Conservation (phyloP, 2,113 vertebrate species). For the Candoia aspera region DNA sequence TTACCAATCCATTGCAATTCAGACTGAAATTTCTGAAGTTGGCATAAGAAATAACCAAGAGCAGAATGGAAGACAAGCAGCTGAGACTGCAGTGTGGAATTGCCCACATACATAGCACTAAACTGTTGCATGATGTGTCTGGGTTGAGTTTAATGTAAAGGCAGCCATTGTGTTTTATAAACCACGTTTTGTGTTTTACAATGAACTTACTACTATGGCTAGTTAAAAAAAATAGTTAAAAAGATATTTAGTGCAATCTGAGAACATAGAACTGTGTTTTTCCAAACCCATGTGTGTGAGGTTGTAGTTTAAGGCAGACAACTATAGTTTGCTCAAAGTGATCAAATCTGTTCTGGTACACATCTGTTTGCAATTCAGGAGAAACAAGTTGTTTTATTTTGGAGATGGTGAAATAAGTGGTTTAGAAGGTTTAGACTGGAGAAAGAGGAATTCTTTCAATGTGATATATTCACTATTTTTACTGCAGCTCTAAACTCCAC, state of each 20-base stretch:
- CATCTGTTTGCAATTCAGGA: conserved; percentile 27
- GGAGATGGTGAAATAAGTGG: not conserved
- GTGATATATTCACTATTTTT: conserved; percentile 11
- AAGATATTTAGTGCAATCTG: not conserved
- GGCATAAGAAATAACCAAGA: too few species aligned
- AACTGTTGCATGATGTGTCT: not conserved
- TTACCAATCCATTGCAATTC: too few species aligned
- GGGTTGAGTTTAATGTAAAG: not conserved
- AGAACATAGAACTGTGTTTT: not conserved
- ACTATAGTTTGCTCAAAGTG: not conserved
- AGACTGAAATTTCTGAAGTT: too few species aligned
- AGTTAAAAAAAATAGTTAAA: not conserved
- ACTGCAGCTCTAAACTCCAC: not conserved
- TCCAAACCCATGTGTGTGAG: not conserved
- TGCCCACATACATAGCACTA: not conserved
- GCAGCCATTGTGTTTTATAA: not conserved
- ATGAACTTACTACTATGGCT: not conserved
- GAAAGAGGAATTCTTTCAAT: conserved; percentile 1
- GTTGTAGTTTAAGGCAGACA: not conserved
- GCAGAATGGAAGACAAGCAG: too few species aligned
- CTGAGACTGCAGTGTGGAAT: not conserved
- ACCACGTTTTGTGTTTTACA: not conserved
- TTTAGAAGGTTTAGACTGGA: conserved; percentile 6
- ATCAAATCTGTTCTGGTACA: not conserved
- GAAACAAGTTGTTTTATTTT: conserved; percentile 6